phyloP scores from a whole-genome alignment of 2,888 invertebrate genomes.

The Eulithis testata region DNA sequence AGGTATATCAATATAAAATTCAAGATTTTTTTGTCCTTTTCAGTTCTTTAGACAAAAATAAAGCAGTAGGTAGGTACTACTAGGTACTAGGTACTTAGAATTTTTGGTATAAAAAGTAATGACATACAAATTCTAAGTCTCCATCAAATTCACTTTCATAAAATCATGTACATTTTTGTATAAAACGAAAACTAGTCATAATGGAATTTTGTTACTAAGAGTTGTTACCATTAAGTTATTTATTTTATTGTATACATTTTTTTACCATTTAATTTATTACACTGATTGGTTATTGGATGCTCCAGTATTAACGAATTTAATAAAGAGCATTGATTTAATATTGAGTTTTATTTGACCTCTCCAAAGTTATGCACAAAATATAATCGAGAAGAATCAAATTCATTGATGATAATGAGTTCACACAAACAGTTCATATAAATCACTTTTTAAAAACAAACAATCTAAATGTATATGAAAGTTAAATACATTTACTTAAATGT shows the following conservation, averaged over 20 bases:
- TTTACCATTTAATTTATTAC: constrained; percentile 71
- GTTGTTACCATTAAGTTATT: constrained; percentile 73
- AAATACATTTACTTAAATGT: too few species aligned
- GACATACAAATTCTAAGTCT: constrained; percentile 18
- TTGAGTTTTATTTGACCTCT: constrained; percentile 39
- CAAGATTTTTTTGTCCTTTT: too few species aligned
- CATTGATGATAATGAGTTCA: too few species aligned
- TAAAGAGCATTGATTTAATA: constrained; percentile 72
- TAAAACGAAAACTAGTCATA: constrained; percentile 72
- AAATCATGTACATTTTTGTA: constrained; percentile 51
- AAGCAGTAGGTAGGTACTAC: too few species aligned
- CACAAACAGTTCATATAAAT: too few species aligned
- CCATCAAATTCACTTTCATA: constrained; percentile 31
- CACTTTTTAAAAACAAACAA: too few species aligned
- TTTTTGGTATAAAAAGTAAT: constrained; percentile 6
- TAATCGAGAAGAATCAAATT: too few species aligned
- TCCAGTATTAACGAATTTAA: constrained; percentile 75
- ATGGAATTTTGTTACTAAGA: constrained; percentile 57
- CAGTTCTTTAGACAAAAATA: too few species aligned
- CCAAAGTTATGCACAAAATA: neutral
- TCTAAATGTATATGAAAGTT: too few species aligned
- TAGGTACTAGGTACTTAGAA: too few species aligned
- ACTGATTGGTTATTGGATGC: constrained; percentile 69
- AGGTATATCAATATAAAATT: too few species aligned
- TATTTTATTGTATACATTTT: constrained; percentile 78